Evolutionary conservation across 2,888 invertebrate genomes (phyloP).

Genomic region (Spodoptera picta): DNA sequence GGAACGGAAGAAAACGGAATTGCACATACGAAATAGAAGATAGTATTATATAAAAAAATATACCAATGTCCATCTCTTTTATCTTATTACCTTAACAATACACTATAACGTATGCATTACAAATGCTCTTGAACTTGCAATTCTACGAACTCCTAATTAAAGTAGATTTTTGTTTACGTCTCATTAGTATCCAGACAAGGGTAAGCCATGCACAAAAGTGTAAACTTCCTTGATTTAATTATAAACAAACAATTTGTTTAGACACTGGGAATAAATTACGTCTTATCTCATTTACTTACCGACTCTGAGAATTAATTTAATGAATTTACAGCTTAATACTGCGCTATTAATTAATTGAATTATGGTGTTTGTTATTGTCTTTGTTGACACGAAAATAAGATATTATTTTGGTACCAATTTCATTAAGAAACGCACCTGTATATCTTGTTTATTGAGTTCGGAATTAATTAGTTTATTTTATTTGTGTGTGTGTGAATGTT

Average conservation of each 20-base stretch:
- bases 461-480: too few relatives aligned
- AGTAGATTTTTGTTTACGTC: not conserved
- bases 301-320: conserved; percentile 25
- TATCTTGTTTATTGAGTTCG: too few relatives aligned
- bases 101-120: too few relatives aligned
- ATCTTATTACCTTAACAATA: too few relatives aligned
- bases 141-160: not conserved
- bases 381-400: too few relatives aligned
- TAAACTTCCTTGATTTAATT: conserved; percentile 56
- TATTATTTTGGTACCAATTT: too few relatives aligned
- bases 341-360: conserved; percentile 26
- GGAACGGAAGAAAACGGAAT: too few relatives aligned
- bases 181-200: not conserved
- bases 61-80: too few relatives aligned
- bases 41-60: too few relatives aligned
- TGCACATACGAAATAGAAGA: too few relatives aligned
- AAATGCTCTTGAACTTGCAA: conserved; percentile 3
- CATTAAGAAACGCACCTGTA: too few relatives aligned
- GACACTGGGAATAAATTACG: conserved; percentile 17
- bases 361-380: conserved; percentile 1
- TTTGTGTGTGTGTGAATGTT: too few relatives aligned
- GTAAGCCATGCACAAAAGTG: conserved; percentile 51
- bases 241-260: conserved; percentile 44
- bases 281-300: conserved; percentile 36
- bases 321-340: conserved; percentile 10